phyloP scores from a whole-genome alignment of 2,797 vertebrate genomes.

The Phrynocephalus vlangalii region DNA sequence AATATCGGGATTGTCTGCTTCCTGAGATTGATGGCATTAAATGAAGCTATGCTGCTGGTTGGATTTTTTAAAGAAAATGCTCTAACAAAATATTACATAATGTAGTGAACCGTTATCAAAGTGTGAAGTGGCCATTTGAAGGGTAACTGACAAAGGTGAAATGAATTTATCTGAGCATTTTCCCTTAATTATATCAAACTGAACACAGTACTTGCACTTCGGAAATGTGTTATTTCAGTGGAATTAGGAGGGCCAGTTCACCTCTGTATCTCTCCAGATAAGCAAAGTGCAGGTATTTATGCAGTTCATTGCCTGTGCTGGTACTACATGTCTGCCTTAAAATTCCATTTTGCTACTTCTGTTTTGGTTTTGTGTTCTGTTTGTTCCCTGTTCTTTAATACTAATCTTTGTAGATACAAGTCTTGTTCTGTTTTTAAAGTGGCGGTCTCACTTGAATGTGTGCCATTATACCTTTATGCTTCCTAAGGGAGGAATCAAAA shows the following conservation, averaged over 20 bases:
- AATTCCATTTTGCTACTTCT: background rate
- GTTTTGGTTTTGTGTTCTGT: background rate
- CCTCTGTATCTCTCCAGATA: background rate
- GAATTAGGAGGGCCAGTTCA: background rate
- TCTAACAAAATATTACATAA: background rate
- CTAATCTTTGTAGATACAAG: background rate
- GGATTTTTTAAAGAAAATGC: slow-evolving; percentile 31
- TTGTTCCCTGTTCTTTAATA: background rate
- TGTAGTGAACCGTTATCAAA: slow-evolving; percentile 29
- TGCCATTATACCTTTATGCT: too few species aligned
- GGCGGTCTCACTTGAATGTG: background rate
- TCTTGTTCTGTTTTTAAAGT: background rate
- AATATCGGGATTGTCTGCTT: slow-evolving; percentile 3
- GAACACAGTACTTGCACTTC: background rate
- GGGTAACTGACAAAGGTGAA: background rate
- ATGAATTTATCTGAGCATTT: background rate
- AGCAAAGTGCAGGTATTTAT: background rate
- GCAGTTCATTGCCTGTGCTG: background rate
- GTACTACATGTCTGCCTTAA: background rate
- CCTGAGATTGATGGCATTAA: background rate
- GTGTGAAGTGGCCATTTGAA: slow-evolving; percentile 5
- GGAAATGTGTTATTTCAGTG: background rate
- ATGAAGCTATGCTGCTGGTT: background rate
- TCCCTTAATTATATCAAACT: background rate
- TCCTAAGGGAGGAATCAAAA: background rate